A percentile compares a stretch with the other conserved stretches of the same genome.
These are phyloP conservation scores for Anoplopoma fimbria DNA, from an alignment of 2,113 vertebrate species.

Conservation along the genomic window DNA sequence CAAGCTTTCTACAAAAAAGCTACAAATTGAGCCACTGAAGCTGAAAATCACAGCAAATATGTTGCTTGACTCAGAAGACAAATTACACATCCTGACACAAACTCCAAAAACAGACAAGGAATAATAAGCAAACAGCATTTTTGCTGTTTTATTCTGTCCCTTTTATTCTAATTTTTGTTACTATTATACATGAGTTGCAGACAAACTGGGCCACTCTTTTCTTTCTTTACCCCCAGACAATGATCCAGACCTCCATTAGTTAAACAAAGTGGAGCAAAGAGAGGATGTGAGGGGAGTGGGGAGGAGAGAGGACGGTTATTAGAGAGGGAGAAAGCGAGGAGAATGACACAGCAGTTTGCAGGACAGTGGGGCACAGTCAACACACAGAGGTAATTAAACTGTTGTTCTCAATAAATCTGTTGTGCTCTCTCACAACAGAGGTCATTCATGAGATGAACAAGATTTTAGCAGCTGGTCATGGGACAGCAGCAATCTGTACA, in stretches of 20 bases:
- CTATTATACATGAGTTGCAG: background rate
- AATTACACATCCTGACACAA: constrained; percentile 34
- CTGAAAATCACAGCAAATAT: constrained; percentile 45
- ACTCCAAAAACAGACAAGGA: constrained; percentile 3
- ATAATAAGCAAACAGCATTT: constrained; percentile 12
- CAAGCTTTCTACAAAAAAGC: background rate
- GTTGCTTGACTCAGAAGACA: constrained; percentile 34
- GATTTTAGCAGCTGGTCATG: constrained; percentile 25
- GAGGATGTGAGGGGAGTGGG: constrained; percentile 28
- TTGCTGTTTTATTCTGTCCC: too few species aligned
- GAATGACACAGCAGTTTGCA: constrained; percentile 81
- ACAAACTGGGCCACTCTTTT: constrained; percentile 33
- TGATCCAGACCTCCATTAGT: constrained; percentile 31
- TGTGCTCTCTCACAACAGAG: constrained; percentile 54
- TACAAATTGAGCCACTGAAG: constrained; percentile 8
- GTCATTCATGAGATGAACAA: constrained; percentile 44
- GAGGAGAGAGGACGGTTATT: constrained; percentile 52
- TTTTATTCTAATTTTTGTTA: background rate
- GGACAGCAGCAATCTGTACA: background rate
- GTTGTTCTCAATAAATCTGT: constrained; percentile 58
- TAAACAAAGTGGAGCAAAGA: constrained; percentile 50
- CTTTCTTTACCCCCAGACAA: background rate
- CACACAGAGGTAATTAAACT: constrained; percentile 29
- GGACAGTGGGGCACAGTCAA: constrained; percentile 58
- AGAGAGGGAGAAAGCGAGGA: constrained; percentile 44